A percentile compares a stretch with the other conserved stretches of the same genome.
Evolutionary conservation across 1,140 invertebrate genomes (phyloP).

Genomic region (Drosophila bifasciata): DNA sequence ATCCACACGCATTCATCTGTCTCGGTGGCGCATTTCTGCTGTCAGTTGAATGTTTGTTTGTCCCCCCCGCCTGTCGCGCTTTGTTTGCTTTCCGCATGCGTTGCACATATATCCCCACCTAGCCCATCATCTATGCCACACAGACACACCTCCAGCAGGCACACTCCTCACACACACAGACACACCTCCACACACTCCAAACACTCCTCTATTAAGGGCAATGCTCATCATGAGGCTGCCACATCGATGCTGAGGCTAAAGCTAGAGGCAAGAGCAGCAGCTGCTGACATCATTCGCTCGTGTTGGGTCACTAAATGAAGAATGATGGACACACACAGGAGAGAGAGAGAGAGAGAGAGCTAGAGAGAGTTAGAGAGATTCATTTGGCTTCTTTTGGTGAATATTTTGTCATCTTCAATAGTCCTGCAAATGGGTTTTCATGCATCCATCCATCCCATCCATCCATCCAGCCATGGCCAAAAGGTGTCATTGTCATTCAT

Average conservation of each 20-base stretch:
- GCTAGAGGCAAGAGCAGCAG: constrained; percentile 47
- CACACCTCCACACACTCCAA: too few species aligned
- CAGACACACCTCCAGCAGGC: background rate
- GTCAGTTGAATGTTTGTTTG: constrained; percentile 69
- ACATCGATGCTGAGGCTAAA: constrained; percentile 64
- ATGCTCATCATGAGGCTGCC: constrained; percentile 38
- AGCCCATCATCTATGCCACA: background rate
- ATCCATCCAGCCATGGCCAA: constrained; percentile 29
- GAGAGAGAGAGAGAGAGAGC: background rate
- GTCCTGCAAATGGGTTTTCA: constrained; percentile 63
- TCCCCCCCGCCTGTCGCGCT: constrained; percentile 69
- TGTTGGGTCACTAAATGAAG: constrained; percentile 80
- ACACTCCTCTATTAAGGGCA: background rate
- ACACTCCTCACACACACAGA: background rate
- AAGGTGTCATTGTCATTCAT: constrained; percentile 32
- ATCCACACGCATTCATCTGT: constrained; percentile 50
- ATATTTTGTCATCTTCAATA: constrained; percentile 77
- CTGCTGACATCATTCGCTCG: constrained; percentile 68
- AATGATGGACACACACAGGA: constrained; percentile 63
- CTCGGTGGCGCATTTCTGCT: constrained; percentile 49
- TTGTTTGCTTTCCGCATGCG: constrained; percentile 76
- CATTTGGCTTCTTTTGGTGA: too few species aligned
- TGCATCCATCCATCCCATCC: too few species aligned
- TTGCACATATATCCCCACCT: constrained; percentile 51
- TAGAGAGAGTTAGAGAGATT: background rate